Conservation (phyloP, 2,113 vertebrate genomes). For the Carassius carassius region DNA sequence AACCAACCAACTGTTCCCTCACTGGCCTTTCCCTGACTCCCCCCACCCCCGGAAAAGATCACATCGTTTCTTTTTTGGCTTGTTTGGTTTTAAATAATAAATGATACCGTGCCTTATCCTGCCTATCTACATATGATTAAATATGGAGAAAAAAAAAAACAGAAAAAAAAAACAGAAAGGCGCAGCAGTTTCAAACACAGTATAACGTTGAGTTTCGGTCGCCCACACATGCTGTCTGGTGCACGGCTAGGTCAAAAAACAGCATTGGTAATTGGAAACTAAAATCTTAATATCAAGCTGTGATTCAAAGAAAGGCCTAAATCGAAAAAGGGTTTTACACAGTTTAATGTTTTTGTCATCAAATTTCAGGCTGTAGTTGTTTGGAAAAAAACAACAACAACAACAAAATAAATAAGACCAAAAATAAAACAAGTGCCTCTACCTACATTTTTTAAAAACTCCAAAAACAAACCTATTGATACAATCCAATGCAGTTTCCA, state of each 20-base stretch:
- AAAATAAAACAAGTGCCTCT: not conserved
- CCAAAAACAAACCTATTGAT: not conserved
- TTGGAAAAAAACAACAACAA: not conserved
- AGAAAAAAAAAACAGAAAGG: slow-evolving; percentile 1
- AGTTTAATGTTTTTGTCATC: slow-evolving; percentile 72
- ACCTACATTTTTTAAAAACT: not conserved
- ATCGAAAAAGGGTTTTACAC: slow-evolving; percentile 36
- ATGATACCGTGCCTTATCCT: slow-evolving; percentile 48
- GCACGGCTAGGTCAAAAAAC: slow-evolving; percentile 61
- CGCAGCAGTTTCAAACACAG: slow-evolving; percentile 24
- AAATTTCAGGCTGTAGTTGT: slow-evolving; percentile 62
- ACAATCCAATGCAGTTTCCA: not conserved
- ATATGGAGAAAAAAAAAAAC: slow-evolving; percentile 42
- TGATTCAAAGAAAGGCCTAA: slow-evolving; percentile 55
- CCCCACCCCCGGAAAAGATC: slow-evolving; percentile 34
- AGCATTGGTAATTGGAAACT: slow-evolving; percentile 57
- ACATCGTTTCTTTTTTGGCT: slow-evolving; percentile 47
- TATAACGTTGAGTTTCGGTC: slow-evolving; percentile 47
- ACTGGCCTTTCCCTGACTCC: slow-evolving; percentile 56
- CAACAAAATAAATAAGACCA: too few species aligned
- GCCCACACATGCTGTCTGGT: slow-evolving; percentile 53
- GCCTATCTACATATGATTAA: slow-evolving; percentile 53
- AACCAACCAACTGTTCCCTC: slow-evolving; percentile 59
- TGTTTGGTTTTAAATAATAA: slow-evolving; percentile 61
- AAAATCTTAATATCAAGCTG: slow-evolving; percentile 66